phyloP scores from a whole-genome alignment of 2,797 vertebrate genomes.

The Gymnothorax javanicus region DNA sequence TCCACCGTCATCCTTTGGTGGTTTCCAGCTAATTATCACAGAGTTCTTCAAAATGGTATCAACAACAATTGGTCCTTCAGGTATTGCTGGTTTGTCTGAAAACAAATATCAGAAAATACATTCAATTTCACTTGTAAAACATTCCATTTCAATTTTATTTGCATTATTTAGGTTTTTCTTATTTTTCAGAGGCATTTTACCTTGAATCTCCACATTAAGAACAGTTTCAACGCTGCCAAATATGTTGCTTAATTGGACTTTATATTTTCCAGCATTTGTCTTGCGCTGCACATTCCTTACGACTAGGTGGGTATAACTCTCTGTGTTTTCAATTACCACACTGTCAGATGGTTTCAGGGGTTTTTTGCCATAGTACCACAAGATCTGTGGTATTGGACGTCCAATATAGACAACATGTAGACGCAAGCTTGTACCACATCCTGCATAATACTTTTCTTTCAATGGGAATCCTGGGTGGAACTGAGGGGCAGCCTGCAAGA shows the following conservation, averaged over 20 bases:
- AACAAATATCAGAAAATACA: conserved; percentile 11
- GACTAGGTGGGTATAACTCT: conserved; percentile 94
- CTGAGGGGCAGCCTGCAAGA: conserved; percentile 90
- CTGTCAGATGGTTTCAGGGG: conserved; percentile 87
- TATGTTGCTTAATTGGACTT: conserved; percentile 92
- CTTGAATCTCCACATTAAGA: conserved; percentile 96
- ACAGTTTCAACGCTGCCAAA: conserved; percentile 88
- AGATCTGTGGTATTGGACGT: conserved; percentile 94
- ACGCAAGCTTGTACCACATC: conserved; percentile 91
- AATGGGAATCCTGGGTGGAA: conserved; percentile 95
- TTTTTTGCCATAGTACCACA: conserved; percentile 97
- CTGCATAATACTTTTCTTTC: conserved; percentile 92
- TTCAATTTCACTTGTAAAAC: conserved; percentile 3
- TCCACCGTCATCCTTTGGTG: conserved; percentile 92
- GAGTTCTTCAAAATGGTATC: conserved; percentile 93
- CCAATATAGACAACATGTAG: conserved; percentile 96
- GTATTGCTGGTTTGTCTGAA: conserved; percentile 93
- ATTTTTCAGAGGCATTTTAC: conserved; percentile 65
- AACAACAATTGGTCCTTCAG: conserved; percentile 88
- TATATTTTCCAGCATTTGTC: conserved; percentile 93
- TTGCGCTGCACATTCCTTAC: conserved; percentile 94
- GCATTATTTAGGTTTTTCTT: conserved; percentile 7
- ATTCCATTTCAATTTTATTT: neutral
- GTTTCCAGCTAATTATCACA: conserved; percentile 93
- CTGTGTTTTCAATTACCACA: conserved; percentile 93